phyloP scores from a whole-genome alignment of 1,140 invertebrate genomes.

The Heliconius himera region DNA sequence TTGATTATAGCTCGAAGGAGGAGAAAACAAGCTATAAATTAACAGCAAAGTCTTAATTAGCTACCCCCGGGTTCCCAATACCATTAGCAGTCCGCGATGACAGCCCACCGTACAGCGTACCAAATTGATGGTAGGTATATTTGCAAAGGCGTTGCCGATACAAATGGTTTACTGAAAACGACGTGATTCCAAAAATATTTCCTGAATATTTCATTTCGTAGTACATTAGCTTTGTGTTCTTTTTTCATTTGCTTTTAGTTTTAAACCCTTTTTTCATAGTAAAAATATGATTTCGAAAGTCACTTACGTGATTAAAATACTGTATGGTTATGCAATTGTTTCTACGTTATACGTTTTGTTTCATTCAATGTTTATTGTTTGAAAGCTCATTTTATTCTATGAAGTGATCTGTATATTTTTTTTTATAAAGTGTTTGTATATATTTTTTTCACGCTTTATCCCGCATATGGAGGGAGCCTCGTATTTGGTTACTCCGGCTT shows the following conservation, averaged over 20 bases:
- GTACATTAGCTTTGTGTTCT: background rate
- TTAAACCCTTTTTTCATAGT: slow-evolving; percentile 19
- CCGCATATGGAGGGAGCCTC: too few relatives aligned
- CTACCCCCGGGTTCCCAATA: slow-evolving; percentile 63
- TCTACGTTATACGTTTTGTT: background rate
- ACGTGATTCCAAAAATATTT: slow-evolving; percentile 35
- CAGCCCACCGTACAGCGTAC: slow-evolving; percentile 59
- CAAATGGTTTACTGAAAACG: slow-evolving; percentile 53
- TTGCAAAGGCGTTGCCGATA: slow-evolving; percentile 60
- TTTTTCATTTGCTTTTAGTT: slow-evolving; percentile 29
- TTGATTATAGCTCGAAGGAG: slow-evolving; percentile 59
- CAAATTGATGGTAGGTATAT: slow-evolving; percentile 71
- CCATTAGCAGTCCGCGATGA: slow-evolving; percentile 73
- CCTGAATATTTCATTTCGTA: slow-evolving; percentile 24
- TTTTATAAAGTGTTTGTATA: background rate
- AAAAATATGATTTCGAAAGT: slow-evolving; percentile 15
- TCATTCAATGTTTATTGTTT: background rate
- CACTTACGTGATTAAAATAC: slow-evolving; percentile 37
- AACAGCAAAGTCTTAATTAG: slow-evolving; percentile 74
- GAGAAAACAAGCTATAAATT: slow-evolving; percentile 43
- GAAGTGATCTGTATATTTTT: background rate
- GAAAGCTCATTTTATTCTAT: slow-evolving; percentile 14
- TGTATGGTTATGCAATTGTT: slow-evolving; percentile 20
- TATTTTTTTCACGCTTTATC: background rate
- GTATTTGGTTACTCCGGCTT: too few relatives aligned